Base-by-base conservation (phyloP, 2,888 invertebrate species). In the Tuberolachnus salignus region DNA sequence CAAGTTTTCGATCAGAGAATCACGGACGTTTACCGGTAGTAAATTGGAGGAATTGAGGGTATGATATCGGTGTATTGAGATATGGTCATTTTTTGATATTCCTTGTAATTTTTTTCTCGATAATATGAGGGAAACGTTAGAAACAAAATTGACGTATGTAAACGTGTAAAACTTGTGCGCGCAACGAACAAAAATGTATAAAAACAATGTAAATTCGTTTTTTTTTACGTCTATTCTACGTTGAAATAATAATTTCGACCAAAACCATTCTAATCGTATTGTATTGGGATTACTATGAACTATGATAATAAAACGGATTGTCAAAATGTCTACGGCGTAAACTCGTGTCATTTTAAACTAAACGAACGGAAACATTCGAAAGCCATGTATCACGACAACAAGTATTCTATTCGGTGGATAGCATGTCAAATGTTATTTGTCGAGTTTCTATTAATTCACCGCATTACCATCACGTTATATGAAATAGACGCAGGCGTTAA, bases 321-420 rank as follows among this genome's bases (percentile, higher is more conserved):
- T 44, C 9, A 14, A 44, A 44, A 21, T 34, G 1, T 44, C 19
- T 13, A 63, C 13, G 34, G 34, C 6, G 34, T 34, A 6, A 34
- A 6, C 6, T 34, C 34, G 34, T 34, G 44, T 63, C 11, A n/a
- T 44, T 19, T 66, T 49, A 26, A 66, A 49, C 14, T 16, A 66
- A 66, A 16, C 23, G 1, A 23, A 21, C 21, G 14, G 64, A 46
- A 23, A 64, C 21, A 49, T 66, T n/a, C 10, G 16, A 11, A 23
- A 21, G 49, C 16, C n/a, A 23, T 66, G 46, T n/a, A 66, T 49
- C 21, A 57, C 8, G 14, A 49, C 3, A 44, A 64, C 23, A 49
- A 66, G 66, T 66, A 66, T 49, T 66, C 34, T 34, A 34, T 34
- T 46, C 23, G 46, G 23, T 23, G 66, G 66, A 44, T 4, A 11